Base-by-base conservation (phyloP, 2,797 vertebrate genomes). In the Xyrichtys novacula region DNA sequence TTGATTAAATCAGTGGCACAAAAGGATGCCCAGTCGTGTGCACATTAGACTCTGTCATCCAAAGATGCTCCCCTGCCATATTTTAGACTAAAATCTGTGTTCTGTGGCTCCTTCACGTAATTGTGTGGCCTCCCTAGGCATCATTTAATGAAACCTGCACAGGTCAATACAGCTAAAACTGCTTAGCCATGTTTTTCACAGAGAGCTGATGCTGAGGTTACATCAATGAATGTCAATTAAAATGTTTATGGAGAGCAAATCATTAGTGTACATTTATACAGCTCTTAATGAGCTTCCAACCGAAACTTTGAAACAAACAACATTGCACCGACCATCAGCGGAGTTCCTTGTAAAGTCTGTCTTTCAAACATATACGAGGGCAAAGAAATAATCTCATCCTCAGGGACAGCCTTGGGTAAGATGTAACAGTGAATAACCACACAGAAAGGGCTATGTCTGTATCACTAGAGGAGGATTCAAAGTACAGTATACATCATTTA, bases 1-100 rank as follows among this genome's bases (percentile, higher is more conserved):
- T 54, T 65, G 58, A 75, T 77, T 76, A 76, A 81, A 88, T 88
- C 76, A 84, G 62, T 85, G 68, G 53, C 56, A 84, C 71, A 64
- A 64, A 34, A 62, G 63, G 56, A 85, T 75, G 61, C 83, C 44
- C 65, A 53, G 47, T 68, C 66, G 59, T 70, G 16, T 58, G 62
- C 59, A 62, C 54, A 76, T 82, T 81, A 85, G 65, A 63, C n/a
- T 64, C 70, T 74, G 63, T 80, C 67, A 67, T 54, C 43, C 63
- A 56, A 81, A 76, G 53, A 71, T 63, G 68, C 50, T 78, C 44
- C 39, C 39, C 48, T 61, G 62, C 20, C 63, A 39, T 83, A 47
- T 71, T 74, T 79, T 23, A 46, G 26, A 23, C 26, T 56, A 29
- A 28, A 69, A 56, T 80, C 56, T 57, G 31, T 32, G 47, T 49